Evolutionary conservation across 2,888 invertebrate species (phyloP).

Genomic region (Anoplius nigerrimus): DNA sequence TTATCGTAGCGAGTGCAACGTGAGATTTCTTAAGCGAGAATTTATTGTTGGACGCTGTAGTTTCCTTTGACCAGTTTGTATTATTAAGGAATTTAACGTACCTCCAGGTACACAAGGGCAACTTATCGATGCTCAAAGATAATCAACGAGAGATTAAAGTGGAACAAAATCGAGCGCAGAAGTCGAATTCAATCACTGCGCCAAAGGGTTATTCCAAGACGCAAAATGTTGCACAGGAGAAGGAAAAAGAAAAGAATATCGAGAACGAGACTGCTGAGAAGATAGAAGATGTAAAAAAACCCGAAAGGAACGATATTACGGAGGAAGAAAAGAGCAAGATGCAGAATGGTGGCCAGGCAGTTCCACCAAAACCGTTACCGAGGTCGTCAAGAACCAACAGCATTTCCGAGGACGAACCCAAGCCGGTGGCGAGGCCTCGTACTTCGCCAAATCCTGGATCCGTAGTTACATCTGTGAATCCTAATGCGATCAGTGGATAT

Average conservation of each 20-base stretch:
- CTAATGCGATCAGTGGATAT: constrained; percentile 80
- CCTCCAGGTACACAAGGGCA: constrained; percentile 73
- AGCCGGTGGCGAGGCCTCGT: constrained; percentile 83
- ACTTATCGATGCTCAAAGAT: constrained; percentile 69
- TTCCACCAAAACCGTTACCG: constrained; percentile 88
- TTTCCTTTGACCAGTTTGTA: constrained; percentile 32
- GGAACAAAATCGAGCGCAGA: constrained; percentile 63
- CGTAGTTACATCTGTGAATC: constrained; percentile 79
- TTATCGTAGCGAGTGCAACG: constrained; percentile 11
- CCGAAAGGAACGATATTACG: constrained; percentile 35
- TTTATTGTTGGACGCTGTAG: constrained; percentile 30
- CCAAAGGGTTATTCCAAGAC: constrained; percentile 67
- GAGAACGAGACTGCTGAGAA: constrained; percentile 56
- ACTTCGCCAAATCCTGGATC: constrained; percentile 79
- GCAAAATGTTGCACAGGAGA: constrained; percentile 63
- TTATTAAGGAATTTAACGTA: constrained; percentile 62
- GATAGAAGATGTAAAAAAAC: constrained; percentile 61
- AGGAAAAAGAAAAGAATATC: constrained; percentile 62
- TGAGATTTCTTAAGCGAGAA: constrained; percentile 11
- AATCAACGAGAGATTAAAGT: constrained; percentile 68
- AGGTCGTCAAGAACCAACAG: constrained; percentile 84
- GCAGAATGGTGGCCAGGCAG: constrained; percentile 73
- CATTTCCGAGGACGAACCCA: constrained; percentile 83
- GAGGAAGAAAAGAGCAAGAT: constrained; percentile 68
- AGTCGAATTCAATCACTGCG: constrained; percentile 61